Conservation (phyloP, 2,888 invertebrate species). For the Deroplatys truncata region DNA sequence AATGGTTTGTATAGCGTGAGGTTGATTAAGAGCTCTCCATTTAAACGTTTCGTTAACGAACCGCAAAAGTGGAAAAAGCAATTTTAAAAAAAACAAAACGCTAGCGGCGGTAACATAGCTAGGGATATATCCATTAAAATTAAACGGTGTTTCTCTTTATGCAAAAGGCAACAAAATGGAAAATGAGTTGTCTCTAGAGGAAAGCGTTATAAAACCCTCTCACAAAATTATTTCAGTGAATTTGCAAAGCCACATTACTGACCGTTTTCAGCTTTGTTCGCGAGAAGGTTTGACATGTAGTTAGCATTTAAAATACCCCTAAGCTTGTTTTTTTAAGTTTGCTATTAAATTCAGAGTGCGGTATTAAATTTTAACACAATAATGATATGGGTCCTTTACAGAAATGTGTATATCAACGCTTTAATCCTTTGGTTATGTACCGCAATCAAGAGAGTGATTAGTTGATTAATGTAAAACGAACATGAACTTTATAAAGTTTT, state of each 20-base stretch:
- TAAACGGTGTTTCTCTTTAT: neutral
- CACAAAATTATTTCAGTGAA: neutral
- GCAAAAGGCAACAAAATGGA: neutral
- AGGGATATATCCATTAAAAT: neutral
- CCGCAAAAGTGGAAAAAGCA: neutral
- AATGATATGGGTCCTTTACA: no score
- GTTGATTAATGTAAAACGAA: no score
- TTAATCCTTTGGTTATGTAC: no score
- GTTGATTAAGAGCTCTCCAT: neutral
- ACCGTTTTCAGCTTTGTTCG: no score
- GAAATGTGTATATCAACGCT: no score
- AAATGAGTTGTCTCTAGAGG: neutral
- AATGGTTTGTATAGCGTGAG: neutral
- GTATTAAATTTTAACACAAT: no score
- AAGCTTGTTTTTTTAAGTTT: no score
- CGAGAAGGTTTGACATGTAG: no score
- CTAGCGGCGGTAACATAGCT: neutral
- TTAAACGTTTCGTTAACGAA: neutral
- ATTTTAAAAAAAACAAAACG: neutral
- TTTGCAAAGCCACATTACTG: neutral
- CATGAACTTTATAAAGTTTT: no score
- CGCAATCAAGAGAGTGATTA: no score
- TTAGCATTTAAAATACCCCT: no score
- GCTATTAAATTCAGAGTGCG: no score
- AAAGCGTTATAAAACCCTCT: neutral